Conservation (phyloP, 2,888 invertebrate species). For the Lordiphosa andalusiaca region DNA sequence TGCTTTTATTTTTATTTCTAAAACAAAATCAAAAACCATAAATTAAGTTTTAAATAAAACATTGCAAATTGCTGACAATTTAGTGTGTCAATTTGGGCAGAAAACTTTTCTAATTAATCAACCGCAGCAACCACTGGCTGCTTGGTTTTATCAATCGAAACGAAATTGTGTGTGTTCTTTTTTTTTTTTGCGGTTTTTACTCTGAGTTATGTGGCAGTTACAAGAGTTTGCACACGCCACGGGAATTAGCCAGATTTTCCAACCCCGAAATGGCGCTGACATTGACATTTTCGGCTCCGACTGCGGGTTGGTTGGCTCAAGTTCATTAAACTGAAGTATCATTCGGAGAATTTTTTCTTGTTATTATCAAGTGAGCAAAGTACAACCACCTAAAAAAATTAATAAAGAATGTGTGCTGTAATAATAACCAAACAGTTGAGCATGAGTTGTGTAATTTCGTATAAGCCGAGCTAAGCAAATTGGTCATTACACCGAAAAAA, state of each 20-base stretch:
- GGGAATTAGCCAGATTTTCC: conserved; percentile 31
- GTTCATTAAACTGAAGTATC: conserved; percentile 72
- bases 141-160: conserved; percentile 30
- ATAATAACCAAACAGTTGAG: conserved; percentile 19
- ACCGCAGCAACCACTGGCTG: conserved; percentile 7
- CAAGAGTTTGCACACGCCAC: conserved; percentile 11
- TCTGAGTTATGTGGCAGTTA: conserved; percentile 45
- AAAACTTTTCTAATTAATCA: conserved; percentile 33
- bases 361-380: conserved; percentile 47
- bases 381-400: conserved; percentile 44
- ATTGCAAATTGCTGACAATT: conserved; percentile 17
- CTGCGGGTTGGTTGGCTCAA: conserved; percentile 45
- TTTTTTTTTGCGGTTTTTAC: conserved; percentile 28
- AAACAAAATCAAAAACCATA: neutral
- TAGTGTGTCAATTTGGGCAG: conserved; percentile 9
- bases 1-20: conserved; percentile 14
- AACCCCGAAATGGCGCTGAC: conserved; percentile 13
- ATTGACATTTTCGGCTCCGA: conserved; percentile 26
- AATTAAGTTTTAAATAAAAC: conserved; percentile 1
- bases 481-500: neutral
- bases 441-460: conserved; percentile 21
- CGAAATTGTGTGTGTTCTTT: conserved; percentile 18
- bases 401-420: conserved; percentile 31
- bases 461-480: conserved; percentile 12
- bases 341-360: conserved; percentile 45